These are phyloP conservation scores for Machimus atricapillus DNA, from an alignment of 2,888 invertebrate genomes.

Conservation along the genomic window DNA sequence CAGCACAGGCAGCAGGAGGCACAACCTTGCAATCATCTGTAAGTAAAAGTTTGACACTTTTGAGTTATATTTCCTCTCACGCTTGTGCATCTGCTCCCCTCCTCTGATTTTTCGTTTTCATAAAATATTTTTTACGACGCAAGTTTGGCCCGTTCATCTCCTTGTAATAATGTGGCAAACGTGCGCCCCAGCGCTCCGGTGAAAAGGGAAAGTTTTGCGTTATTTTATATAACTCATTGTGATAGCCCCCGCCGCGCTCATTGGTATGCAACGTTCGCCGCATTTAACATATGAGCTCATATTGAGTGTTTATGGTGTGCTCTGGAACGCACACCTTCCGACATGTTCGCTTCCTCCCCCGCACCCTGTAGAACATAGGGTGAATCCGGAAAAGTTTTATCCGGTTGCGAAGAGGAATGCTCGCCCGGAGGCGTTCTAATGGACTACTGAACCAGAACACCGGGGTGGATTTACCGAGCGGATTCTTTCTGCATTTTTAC, in stretches of 20 bases:
- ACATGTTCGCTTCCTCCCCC: neutral
- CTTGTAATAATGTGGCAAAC: slow-evolving; percentile 38
- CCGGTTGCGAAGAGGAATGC: neutral
- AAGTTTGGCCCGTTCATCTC: neutral
- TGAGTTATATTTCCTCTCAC: neutral
- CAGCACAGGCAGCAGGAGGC: slow-evolving; percentile 47
- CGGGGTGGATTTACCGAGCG: neutral
- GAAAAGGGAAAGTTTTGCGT: slow-evolving; percentile 14
- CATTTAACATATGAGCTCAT: slow-evolving; percentile 51
- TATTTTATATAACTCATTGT: slow-evolving; percentile 42
- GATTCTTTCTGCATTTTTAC: neutral
- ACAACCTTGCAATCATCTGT: slow-evolving; percentile 51
- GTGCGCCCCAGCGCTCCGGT: neutral
- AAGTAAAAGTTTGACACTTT: slow-evolving; percentile 14
- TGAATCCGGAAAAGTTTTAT: neutral
- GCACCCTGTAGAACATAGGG: neutral
- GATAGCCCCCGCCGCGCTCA: slow-evolving; percentile 49
- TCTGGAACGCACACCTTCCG: neutral
- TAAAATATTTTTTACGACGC: slow-evolving; percentile 5
- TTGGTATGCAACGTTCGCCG: slow-evolving; percentile 52
- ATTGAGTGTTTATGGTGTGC: slow-evolving; percentile 53
- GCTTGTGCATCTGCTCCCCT: neutral
- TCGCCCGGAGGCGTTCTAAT: neutral
- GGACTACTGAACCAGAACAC: neutral
- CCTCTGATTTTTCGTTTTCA: neutral